These are phyloP conservation scores for Ormyrus labotus DNA, from an alignment of 2,888 invertebrate genomes.

Conservation along the genomic window DNA sequence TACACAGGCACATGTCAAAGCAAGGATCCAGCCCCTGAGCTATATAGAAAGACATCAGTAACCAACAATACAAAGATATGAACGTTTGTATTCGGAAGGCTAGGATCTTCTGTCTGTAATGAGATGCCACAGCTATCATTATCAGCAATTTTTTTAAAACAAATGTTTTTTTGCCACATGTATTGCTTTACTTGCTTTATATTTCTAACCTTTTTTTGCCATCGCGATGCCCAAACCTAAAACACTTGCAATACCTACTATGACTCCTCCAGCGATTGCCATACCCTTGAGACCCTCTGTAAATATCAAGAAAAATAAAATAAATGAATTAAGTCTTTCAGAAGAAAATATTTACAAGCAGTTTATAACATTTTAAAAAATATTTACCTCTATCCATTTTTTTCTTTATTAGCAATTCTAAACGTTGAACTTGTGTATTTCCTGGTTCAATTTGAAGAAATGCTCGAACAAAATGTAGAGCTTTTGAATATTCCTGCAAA, in stretches of 20 bases:
- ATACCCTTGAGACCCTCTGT: constrained; percentile 91
- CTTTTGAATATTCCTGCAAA: constrained; percentile 86
- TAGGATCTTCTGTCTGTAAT: constrained; percentile 52
- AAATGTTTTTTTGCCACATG: constrained; percentile 20
- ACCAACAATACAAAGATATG: constrained; percentile 32
- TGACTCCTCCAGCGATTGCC: constrained; percentile 92
- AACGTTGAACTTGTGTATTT: constrained; percentile 90
- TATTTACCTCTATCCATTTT: constrained; percentile 88
- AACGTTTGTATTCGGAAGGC: constrained; percentile 16
- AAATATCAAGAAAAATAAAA: constrained; percentile 66
- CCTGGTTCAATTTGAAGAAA: constrained; percentile 89
- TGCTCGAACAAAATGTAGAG: constrained; percentile 88
- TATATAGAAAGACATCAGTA: constrained; percentile 45
- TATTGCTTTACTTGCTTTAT: constrained; percentile 28
- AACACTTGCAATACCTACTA: constrained; percentile 88
- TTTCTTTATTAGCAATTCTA: constrained; percentile 90
- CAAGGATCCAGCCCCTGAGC: constrained; percentile 47
- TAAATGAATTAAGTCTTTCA: background rate
- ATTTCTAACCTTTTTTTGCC: constrained; percentile 75
- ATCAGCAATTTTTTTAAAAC: constrained; percentile 29
- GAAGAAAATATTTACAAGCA: background rate
- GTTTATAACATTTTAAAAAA: background rate
- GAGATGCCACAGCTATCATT: constrained; percentile 44
- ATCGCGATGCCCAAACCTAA: constrained; percentile 91
- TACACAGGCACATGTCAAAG: constrained; percentile 30